Conservation (phyloP, 2,113 vertebrate species). For the Pygoscelis adeliae region DNA sequence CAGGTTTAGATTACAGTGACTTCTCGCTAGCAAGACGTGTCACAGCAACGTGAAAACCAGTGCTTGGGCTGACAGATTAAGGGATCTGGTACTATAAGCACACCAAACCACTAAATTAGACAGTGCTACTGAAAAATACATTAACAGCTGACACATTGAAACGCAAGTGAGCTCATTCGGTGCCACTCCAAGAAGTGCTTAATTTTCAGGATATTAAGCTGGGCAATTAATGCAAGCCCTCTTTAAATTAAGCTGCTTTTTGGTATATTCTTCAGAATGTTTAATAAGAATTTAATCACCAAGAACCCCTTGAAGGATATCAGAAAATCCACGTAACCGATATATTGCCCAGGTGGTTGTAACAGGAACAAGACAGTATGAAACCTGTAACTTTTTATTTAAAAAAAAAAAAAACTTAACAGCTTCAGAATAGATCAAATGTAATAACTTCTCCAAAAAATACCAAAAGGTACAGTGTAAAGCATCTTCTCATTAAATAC, state of each 20-base stretch:
- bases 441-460: constrained; percentile 79
- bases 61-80: not conserved
- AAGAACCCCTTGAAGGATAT: not conserved
- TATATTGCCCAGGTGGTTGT: not conserved
- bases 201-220: not conserved
- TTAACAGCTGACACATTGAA: not conserved
- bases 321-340: not conserved
- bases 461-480: constrained; percentile 82
- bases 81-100: not conserved
- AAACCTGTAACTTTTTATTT: constrained; percentile 81
- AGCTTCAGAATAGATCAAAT: constrained; percentile 82
- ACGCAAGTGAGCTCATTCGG: not conserved
- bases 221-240: not conserved
- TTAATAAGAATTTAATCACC: not conserved
- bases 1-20: not conserved
- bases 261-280: not conserved
- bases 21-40: fast-evolving
- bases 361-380: constrained; percentile 57
- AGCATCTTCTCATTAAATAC: constrained; percentile 80
- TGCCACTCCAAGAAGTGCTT: not conserved
- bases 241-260: not conserved
- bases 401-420: constrained; percentile 62
- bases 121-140: not conserved
- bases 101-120: not conserved
- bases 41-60: not conserved